Evolutionary conservation across 2,888 invertebrate genomes (phyloP).

Genomic region (Agonopterix alstromeriana): DNA sequence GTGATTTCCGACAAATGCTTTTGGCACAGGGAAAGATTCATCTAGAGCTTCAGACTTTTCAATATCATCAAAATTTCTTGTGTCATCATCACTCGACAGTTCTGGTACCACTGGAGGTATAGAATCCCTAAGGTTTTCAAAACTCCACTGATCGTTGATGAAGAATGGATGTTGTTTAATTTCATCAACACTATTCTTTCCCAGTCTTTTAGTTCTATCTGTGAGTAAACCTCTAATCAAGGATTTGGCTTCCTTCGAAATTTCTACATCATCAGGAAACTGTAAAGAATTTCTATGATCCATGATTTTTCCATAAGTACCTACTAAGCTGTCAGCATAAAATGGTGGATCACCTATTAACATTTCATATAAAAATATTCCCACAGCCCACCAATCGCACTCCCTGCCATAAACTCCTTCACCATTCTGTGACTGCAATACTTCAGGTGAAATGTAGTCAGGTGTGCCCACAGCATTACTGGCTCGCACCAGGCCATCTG

Average conservation of each 20-base stretch:
- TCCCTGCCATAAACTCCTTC: slow-evolving; percentile 98
- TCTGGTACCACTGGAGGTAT: slow-evolving; percentile 98
- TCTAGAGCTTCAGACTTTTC: slow-evolving; percentile 95
- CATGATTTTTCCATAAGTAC: slow-evolving; percentile 99
- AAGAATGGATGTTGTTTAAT: slow-evolving; percentile 97
- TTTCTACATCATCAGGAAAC: slow-evolving; percentile 96
- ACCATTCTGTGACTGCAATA: slow-evolving; percentile 96
- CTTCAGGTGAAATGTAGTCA: slow-evolving; percentile 99
- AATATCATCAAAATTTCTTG: slow-evolving; percentile 98
- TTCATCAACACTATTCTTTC: slow-evolving; percentile 94
- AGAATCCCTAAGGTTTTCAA: slow-evolving; percentile 94
- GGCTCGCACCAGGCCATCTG: slow-evolving; percentile 95
- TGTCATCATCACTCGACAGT: slow-evolving; percentile 96
- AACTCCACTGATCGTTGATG: slow-evolving; percentile 97
- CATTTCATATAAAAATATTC: slow-evolving; percentile 99
- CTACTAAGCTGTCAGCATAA: slow-evolving; percentile 98
- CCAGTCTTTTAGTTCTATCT: slow-evolving; percentile 92
- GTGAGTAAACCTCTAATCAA: slow-evolving; percentile 96
- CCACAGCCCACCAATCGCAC: slow-evolving; percentile 99
- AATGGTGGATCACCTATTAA: slow-evolving; percentile 98
- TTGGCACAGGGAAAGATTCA: slow-evolving; percentile 96
- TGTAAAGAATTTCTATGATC: slow-evolving; percentile 96
- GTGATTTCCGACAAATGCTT: slow-evolving; percentile 98
- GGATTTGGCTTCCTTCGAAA: slow-evolving; percentile 90
- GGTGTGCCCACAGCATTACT: slow-evolving; percentile 99